A percentile compares a stretch with the other conserved stretches of the same genome.
These are phyloP conservation scores for Gortyna flavago DNA, from an alignment of 2,888 invertebrate genomes.

Conservation along the genomic window DNA sequence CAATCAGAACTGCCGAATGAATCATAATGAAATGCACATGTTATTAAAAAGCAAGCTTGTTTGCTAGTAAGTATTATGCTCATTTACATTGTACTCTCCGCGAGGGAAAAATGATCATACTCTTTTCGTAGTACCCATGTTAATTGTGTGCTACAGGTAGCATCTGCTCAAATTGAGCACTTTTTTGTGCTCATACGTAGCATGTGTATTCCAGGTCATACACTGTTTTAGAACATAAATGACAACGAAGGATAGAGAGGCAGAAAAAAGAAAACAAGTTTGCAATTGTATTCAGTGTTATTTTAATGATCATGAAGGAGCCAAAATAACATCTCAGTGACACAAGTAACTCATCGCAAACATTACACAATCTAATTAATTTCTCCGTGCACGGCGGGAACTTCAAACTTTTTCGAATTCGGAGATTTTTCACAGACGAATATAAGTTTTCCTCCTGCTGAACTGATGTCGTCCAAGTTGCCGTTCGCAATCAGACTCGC, in stretches of 20 bases:
- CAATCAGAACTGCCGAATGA: too few species aligned
- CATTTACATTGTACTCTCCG: too few species aligned
- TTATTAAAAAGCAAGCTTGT: too few species aligned
- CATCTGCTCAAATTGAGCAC: too few species aligned
- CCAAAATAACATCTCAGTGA: neutral
- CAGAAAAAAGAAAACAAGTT: neutral
- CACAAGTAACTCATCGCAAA: neutral
- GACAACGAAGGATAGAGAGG: neutral
- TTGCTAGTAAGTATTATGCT: too few species aligned
- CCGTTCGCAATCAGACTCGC: neutral
- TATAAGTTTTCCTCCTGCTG: neutral
- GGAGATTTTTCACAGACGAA: constrained; percentile 43
- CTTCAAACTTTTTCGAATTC: neutral
- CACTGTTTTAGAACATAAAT: neutral
- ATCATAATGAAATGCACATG: too few species aligned
- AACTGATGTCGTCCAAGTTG: constrained; percentile 18
- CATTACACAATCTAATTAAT: constrained; percentile 15
- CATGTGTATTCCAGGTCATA: too few species aligned
- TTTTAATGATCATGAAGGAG: neutral
- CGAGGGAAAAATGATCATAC: too few species aligned
- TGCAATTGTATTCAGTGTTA: neutral
- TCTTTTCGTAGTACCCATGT: too few species aligned
- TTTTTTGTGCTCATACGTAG: too few species aligned
- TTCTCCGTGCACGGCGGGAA: constrained; percentile 4
- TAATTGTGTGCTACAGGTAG: too few species aligned